phyloP scores from a whole-genome alignment of 2,113 vertebrate genomes.

The Ailuropoda melanoleuca region DNA sequence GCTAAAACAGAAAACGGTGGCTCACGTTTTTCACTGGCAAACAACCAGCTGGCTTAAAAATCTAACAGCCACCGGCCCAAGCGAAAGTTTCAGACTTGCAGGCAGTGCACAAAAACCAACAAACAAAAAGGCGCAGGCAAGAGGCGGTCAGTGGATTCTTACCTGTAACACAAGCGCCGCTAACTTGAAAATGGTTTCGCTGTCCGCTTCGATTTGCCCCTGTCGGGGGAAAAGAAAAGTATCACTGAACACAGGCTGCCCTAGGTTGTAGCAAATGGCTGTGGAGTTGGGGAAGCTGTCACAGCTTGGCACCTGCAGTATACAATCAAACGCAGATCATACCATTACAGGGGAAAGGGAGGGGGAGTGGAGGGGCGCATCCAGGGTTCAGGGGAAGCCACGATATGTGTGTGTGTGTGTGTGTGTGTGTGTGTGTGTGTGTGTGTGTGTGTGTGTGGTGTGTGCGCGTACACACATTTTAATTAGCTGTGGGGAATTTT shows the following conservation, averaged over 20 bases:
- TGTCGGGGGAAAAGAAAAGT: conserved; percentile 79
- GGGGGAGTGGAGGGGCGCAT: background rate
- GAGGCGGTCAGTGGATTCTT: conserved; percentile 66
- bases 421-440: background rate
- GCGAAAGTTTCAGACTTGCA: conserved; percentile 10
- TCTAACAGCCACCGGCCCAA: background rate
- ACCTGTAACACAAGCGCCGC: conserved; percentile 96
- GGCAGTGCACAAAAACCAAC: background rate
- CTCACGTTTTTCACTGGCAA: background rate
- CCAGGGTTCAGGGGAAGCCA: background rate
- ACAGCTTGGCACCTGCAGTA: conserved; percentile 83
- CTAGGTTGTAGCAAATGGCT: conserved; percentile 23
- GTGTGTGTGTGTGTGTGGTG: background rate
- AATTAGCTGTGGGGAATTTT: background rate
- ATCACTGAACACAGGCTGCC: background rate
- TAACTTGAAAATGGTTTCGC: conserved; percentile 93
- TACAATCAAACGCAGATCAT: conserved; percentile 84
- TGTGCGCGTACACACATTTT: background rate
- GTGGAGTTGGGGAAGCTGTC: conserved; percentile 64
- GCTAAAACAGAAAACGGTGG: background rate
- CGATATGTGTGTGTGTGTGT: background rate
- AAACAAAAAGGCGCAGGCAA: background rate
- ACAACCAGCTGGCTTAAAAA: background rate
- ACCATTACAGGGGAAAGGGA: conserved; percentile 80
- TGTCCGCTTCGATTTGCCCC: conserved; percentile 94